Conservation (phyloP, 2,888 invertebrate species). For the Limenitis camilla region DNA sequence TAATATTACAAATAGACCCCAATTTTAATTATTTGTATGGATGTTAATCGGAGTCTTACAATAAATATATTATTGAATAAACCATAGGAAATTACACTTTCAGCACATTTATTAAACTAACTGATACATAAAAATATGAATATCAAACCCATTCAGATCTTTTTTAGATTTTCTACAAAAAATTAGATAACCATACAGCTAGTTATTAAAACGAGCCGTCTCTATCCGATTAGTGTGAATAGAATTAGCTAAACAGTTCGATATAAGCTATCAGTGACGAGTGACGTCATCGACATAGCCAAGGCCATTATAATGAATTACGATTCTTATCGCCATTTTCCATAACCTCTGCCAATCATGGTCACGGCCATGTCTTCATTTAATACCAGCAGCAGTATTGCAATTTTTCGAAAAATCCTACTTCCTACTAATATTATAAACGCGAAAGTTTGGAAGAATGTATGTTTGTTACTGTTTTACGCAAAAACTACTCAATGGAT, state of each 20-base stretch:
- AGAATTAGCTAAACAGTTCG: constrained; percentile 4
- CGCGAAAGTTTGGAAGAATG: too few species aligned
- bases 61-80: too few species aligned
- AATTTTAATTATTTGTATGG: neutral
- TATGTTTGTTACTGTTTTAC: too few species aligned
- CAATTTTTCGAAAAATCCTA: neutral
- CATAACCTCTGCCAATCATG: constrained; percentile 1
- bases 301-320: constrained; percentile 1
- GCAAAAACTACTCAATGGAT: too few species aligned
- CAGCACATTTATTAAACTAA: too few species aligned
- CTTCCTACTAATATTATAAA: too few species aligned
- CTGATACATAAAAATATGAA: too few species aligned
- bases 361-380: neutral
- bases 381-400: neutral
- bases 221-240: constrained; percentile 3
- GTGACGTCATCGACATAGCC: neutral
- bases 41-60: too few species aligned
- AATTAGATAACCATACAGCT: neutral
- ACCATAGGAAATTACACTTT: too few species aligned
- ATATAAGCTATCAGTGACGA: constrained; percentile 8
- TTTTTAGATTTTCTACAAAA: too few species aligned
- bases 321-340: neutral
- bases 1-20: neutral
- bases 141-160: too few species aligned
- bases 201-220: neutral